Percentiles rank a stretch among this genome's conserved stretches.
Conservation (phyloP, 1,140 invertebrate species). For the Panonychus citri region DNA sequence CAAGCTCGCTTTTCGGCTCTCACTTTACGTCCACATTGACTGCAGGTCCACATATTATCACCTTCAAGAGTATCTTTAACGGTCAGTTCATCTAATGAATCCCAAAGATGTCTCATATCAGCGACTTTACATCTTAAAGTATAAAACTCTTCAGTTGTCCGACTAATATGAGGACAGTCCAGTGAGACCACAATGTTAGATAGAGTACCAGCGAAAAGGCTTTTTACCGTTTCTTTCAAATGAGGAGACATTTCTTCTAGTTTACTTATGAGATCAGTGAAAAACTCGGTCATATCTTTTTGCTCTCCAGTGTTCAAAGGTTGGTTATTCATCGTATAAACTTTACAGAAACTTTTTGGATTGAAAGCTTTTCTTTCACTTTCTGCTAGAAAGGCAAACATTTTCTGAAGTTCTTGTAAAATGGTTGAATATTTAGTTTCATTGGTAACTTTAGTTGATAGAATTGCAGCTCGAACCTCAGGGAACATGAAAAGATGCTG, state of each 20-base stretch:
- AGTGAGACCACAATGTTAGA: conserved; percentile 84
- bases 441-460: conserved; percentile 32
- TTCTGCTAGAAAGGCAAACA: conserved; percentile 84
- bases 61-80: conserved; percentile 87
- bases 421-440: conserved; percentile 54
- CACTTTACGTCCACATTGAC: conserved; percentile 78
- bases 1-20: conserved; percentile 79
- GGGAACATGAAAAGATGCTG: conserved; percentile 93
- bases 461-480: conserved; percentile 52
- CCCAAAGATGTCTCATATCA: conserved; percentile 82
- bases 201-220: conserved; percentile 67
- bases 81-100: conserved; percentile 80
- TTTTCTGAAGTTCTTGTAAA: conserved; percentile 60
- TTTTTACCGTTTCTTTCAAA: conserved; percentile 68
- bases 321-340: conserved; percentile 89
- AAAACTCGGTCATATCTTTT: conserved; percentile 95
- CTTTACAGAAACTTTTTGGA: conserved; percentile 77
- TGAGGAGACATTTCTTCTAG: conserved; percentile 83
- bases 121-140: conserved; percentile 83
- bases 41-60: conserved; percentile 93
- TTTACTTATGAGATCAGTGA: conserved; percentile 83
- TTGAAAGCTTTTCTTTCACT: conserved; percentile 86
- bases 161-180: conserved; percentile 77
- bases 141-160: conserved; percentile 84
- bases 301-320: conserved; percentile 85